phyloP scores from a whole-genome alignment of 2,113 vertebrate genomes.

The Macaca fascicularis region T2T-MFA8v1.1 NC_088391.1:10541001-10541500 shows the following conservation, averaged over 20 bases:
- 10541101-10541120: background rate
- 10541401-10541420: background rate
- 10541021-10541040: background rate
- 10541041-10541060: background rate
- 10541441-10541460: background rate
- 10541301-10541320: background rate
- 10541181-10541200: background rate
- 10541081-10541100: background rate
- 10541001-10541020: background rate
- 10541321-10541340: too few relatives aligned
- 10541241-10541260: background rate
- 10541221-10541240: background rate
- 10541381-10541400: too few relatives aligned
- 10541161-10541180: background rate
- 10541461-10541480: background rate
- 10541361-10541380: background rate
- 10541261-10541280: background rate
- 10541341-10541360: background rate
- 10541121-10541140: background rate
- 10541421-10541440: too few relatives aligned
- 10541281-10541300: background rate
- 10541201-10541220: background rate
- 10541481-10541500: rapidly evolving
- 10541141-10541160: background rate
- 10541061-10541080: background rate